Evolutionary conservation across 2,113 vertebrate genomes (phyloP).

Genomic region (Archocentrus centrarchus): DNA sequence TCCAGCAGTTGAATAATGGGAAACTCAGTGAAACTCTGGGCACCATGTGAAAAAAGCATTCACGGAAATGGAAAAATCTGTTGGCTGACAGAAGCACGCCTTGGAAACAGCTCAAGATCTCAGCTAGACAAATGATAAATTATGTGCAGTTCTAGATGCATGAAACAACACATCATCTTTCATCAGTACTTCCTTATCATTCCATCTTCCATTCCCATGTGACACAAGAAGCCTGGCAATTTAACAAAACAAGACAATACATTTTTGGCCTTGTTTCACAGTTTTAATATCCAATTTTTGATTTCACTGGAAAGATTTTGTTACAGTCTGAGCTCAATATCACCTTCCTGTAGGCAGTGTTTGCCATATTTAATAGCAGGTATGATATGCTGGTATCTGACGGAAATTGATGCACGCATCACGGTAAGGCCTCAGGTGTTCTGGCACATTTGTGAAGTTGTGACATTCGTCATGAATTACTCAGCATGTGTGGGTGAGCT

Average conservation of each 20-base stretch:
- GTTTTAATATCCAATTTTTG: not conserved
- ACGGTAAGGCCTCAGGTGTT: conserved; percentile 29
- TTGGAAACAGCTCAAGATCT: not conserved
- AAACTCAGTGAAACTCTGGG: not conserved
- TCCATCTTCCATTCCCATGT: not conserved
- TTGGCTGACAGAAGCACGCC: not conserved
- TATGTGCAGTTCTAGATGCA: not conserved
- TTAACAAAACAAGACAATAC: not conserved
- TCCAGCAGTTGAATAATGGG: not conserved
- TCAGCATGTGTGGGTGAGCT: conserved; percentile 52
- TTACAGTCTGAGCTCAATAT: not conserved
- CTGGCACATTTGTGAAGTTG: not conserved
- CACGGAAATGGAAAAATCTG: not conserved
- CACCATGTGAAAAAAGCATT: not conserved
- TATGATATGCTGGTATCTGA: not conserved
- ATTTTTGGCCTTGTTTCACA: not conserved
- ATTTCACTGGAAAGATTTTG: not conserved
- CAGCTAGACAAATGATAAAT: not conserved
- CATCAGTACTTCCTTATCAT: not conserved
- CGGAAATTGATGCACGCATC: conserved; percentile 49
- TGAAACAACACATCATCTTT: not conserved
- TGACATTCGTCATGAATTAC: conserved; percentile 51
- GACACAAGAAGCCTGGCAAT: not conserved
- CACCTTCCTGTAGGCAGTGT: not conserved
- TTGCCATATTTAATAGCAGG: conserved; percentile 11